Percentiles rank a stretch among this genome's conserved stretches.
These are phyloP conservation scores for Plectrocnemia conspersa DNA, from an alignment of 1,140 invertebrate genomes.

Conservation along the genomic window DNA sequence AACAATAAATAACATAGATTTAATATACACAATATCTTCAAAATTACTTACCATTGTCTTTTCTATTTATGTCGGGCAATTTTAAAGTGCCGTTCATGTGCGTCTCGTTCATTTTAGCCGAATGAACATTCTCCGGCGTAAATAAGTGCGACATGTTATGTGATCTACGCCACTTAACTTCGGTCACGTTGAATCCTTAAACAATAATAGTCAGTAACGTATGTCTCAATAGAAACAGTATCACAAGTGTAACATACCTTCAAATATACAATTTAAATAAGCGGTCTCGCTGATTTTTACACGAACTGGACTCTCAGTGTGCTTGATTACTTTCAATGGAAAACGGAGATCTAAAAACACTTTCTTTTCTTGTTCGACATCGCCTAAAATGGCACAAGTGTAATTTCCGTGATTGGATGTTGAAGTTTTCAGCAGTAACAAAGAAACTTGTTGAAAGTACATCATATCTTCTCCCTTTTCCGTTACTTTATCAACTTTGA, in stretches of 20 bases:
- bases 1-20: conserved; percentile 6
- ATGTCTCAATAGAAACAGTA: conserved; percentile 29
- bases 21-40: not conserved
- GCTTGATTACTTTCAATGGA: conserved; percentile 38
- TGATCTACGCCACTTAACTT: conserved; percentile 25
- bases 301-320: conserved; percentile 39
- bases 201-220: conserved; percentile 37
- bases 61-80: conserved; percentile 54
- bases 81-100: conserved; percentile 52
- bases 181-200: conserved; percentile 32
- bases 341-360: conserved; percentile 40
- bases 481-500: conserved; percentile 5
- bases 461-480: not conserved
- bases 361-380: conserved; percentile 35
- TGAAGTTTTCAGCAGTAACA: conserved; percentile 50
- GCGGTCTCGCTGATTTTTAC: conserved; percentile 39
- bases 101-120: conserved; percentile 51
- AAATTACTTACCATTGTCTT: conserved; percentile 57
- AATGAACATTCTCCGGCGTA: conserved; percentile 24
- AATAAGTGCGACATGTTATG: conserved; percentile 13
- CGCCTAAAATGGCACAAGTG: conserved; percentile 45
- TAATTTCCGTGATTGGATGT: conserved; percentile 54
- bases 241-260: conserved; percentile 39
- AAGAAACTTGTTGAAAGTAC: conserved; percentile 16
- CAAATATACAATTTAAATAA: conserved; percentile 42